Percentiles rank a stretch among this genome's conserved stretches.
Evolutionary conservation across 2,888 invertebrate genomes (phyloP).

Genomic region (Myathropa florea): DNA sequence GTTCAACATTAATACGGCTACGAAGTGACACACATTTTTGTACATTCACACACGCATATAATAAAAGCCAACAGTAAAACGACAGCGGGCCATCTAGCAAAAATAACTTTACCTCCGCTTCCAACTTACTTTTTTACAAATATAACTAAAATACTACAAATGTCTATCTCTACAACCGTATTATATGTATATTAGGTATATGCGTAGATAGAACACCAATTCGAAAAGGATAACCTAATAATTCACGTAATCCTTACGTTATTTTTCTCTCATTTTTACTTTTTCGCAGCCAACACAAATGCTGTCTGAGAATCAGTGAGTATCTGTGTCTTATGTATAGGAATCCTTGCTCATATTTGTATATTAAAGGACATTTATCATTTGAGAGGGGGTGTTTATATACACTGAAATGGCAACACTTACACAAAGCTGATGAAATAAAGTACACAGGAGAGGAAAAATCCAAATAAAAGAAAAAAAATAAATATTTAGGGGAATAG

Average conservation of each 20-base stretch:
- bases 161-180: background rate
- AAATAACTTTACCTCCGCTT: constrained; percentile 44
- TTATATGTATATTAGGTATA: constrained; percentile 8
- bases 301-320: constrained; percentile 39
- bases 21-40: constrained; percentile 45
- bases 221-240: constrained; percentile 70
- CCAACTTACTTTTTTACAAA: constrained; percentile 22
- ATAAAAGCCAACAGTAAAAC: constrained; percentile 36
- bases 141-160: background rate
- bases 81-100: constrained; percentile 22
- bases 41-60: constrained; percentile 15
- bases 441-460: constrained; percentile 47
- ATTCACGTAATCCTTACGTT: constrained; percentile 61
- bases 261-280: constrained; percentile 32
- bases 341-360: constrained; percentile 62
- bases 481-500: background rate
- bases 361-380: constrained; percentile 69
- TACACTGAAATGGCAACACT: constrained; percentile 42
- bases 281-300: constrained; percentile 61
- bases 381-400: constrained; percentile 43
- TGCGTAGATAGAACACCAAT: constrained; percentile 58
- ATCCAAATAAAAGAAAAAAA: constrained; percentile 33
- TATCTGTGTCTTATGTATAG: constrained; percentile 34
- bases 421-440: constrained; percentile 55
- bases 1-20: constrained; percentile 56